phyloP scores from a whole-genome alignment of 2,113 vertebrate species.

The Elgaria multicarinata region DNA sequence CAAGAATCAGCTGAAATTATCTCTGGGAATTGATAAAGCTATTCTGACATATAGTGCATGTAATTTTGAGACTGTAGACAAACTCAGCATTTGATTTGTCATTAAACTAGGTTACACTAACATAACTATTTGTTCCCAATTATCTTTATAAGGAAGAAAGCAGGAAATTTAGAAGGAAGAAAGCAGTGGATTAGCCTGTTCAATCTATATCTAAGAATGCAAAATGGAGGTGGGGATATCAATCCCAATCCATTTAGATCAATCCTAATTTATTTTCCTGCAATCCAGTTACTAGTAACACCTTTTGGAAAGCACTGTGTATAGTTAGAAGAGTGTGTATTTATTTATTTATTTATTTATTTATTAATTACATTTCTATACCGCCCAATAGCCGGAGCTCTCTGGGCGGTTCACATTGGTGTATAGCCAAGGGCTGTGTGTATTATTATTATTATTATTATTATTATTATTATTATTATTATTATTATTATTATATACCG shows the following conservation, averaged over 20 bases:
- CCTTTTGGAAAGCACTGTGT: not conserved
- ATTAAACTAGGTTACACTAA: conserved; percentile 12
- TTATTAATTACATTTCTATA: too few species aligned
- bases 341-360: too few species aligned
- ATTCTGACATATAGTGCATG: not conserved
- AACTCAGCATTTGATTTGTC: not conserved
- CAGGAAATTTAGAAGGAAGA: not conserved
- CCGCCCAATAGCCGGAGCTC: too few species aligned
- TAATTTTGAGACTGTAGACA: conserved; percentile 14
- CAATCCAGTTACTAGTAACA: not conserved
- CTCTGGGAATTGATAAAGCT: not conserved
- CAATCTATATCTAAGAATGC: not conserved
- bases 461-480: too few species aligned
- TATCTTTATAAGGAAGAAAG: conserved; percentile 28
- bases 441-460: too few species aligned
- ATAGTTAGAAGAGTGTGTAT: not conserved
- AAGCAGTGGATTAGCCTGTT: conserved; percentile 2
- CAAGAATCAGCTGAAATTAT: conserved; percentile 1
- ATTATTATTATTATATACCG: too few species aligned
- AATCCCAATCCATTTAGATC: not conserved
- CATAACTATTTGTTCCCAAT: conserved; percentile 12
- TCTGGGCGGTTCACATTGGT: too few species aligned
- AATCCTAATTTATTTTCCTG: not conserved
- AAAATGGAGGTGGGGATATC: not conserved
- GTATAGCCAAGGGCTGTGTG: too few species aligned